Conservation (phyloP, 2,888 invertebrate species). For the Notodonta dromedarius region DNA sequence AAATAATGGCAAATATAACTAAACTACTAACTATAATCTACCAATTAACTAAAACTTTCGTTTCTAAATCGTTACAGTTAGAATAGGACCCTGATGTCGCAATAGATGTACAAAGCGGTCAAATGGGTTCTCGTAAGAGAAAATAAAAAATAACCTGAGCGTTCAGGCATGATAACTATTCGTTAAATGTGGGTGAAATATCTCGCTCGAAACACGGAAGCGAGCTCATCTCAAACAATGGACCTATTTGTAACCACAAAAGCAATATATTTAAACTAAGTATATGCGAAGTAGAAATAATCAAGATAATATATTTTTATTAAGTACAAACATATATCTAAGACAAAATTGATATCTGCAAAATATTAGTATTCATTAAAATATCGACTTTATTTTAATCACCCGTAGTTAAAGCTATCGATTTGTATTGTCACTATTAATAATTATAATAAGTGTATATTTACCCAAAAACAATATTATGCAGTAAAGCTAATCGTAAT, state of each 20-base stretch:
- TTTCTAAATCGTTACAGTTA: slow-evolving; percentile 18
- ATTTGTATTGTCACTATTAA: too few species aligned
- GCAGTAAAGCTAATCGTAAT: not conserved
- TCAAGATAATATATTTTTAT: not conserved
- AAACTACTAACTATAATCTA: not conserved
- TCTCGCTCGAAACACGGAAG: slow-evolving; percentile 47
- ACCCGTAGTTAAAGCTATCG: too few species aligned
- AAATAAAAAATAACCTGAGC: slow-evolving; percentile 18
- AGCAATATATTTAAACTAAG: slow-evolving; percentile 15
- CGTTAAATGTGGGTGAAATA: slow-evolving; percentile 41
- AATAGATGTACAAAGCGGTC: slow-evolving; percentile 14
- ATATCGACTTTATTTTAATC: too few species aligned
- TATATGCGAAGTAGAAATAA: slow-evolving; percentile 3
- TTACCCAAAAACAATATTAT: not conserved
- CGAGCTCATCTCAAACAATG: slow-evolving; percentile 30
- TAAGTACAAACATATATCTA: too few species aligned
- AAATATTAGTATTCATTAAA: too few species aligned
- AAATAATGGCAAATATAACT: not conserved
- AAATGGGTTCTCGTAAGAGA: slow-evolving; percentile 12
- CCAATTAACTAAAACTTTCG: slow-evolving; percentile 12
- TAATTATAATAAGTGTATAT: not conserved
- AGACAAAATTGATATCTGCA: too few species aligned
- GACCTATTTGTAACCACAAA: slow-evolving; percentile 22
- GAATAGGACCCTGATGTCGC: slow-evolving; percentile 12
- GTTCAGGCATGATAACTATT: slow-evolving; percentile 26